Conservation (phyloP, 2,888 invertebrate species). For the Chalcis sispes region DNA sequence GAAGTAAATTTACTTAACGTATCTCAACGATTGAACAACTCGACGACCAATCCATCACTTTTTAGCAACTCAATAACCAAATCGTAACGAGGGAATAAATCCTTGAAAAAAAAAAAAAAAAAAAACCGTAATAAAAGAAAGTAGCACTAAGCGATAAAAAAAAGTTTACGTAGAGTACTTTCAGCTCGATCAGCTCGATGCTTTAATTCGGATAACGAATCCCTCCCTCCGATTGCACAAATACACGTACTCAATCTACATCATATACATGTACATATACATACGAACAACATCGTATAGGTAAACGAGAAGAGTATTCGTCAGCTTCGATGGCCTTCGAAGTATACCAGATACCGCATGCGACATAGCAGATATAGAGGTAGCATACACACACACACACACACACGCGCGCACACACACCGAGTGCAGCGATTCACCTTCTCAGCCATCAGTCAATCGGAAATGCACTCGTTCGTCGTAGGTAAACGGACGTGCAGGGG, state of each 20-base stretch:
- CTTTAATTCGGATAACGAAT: constrained; percentile 48
- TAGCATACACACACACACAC: background rate
- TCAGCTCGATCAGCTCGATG: background rate
- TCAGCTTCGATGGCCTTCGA: background rate
- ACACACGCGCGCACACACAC: background rate
- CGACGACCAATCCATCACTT: background rate
- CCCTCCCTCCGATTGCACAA: constrained; percentile 63
- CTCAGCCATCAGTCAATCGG: constrained; percentile 75
- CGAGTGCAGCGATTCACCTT: constrained; percentile 68
- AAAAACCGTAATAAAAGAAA: background rate
- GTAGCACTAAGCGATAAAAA: background rate
- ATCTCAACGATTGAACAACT: background rate
- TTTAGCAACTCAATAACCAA: background rate
- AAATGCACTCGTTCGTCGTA: constrained; percentile 76
- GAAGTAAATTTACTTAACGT: background rate
- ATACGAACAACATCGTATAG: background rate
- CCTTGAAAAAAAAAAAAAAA: background rate
- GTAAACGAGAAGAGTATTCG: too few species aligned
- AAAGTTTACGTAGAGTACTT: background rate
- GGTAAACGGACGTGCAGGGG: constrained; percentile 76
- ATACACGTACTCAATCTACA: too few species aligned
- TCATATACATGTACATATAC: background rate
- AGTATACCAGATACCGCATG: background rate
- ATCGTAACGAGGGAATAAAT: constrained; percentile 4
- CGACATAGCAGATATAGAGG: background rate